Conservation (phyloP, 2,797 vertebrate species). For the Eulemur albifrons region DNA sequence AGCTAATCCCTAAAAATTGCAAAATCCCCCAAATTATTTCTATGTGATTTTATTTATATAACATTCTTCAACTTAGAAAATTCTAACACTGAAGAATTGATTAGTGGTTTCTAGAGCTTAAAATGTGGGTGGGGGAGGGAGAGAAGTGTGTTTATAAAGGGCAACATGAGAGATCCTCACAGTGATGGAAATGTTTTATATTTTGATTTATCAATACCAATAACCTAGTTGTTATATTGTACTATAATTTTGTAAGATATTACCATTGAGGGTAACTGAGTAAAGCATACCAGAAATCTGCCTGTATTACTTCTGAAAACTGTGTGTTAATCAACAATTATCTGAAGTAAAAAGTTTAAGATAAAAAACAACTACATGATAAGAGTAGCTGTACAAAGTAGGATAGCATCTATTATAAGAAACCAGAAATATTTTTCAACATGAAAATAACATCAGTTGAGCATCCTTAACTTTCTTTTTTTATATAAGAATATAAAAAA, state of each 20-base stretch:
- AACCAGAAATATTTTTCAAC: background rate
- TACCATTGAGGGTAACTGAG: accelerated
- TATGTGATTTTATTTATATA: background rate
- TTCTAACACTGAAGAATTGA: background rate
- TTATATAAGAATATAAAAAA: background rate
- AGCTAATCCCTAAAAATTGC: background rate
- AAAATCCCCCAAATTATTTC: background rate
- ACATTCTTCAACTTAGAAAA: background rate
- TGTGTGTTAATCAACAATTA: background rate
- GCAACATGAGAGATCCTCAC: background rate
- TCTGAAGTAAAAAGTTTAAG: background rate
- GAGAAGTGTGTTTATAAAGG: background rate
- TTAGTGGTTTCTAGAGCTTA: background rate
- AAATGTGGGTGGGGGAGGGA: background rate
- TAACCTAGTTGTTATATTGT: background rate
- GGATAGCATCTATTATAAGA: background rate
- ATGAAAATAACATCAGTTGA: background rate
- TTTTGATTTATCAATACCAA: background rate
- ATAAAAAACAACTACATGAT: background rate
- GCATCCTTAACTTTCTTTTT: background rate
- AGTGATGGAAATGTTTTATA: background rate
- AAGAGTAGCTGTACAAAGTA: background rate
- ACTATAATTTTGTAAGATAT: background rate
- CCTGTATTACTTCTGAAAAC: background rate
- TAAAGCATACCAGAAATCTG: background rate